phyloP scores from a whole-genome alignment of 2,888 invertebrate species.

The Anaspis maculata region DNA sequence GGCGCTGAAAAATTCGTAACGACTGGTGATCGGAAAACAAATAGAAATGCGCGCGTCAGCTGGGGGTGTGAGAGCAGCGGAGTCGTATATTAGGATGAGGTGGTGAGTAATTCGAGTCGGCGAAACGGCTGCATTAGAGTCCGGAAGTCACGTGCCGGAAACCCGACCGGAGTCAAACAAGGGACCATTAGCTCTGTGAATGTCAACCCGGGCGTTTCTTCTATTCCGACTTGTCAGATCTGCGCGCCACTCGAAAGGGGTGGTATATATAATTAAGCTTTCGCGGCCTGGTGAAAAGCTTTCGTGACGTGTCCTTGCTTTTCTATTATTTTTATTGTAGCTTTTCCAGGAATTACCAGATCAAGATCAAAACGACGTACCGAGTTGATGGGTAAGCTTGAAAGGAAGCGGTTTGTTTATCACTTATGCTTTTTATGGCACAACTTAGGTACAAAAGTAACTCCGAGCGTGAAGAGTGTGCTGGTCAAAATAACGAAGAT shows the following conservation, averaged over 20 bases:
- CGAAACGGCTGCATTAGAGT: conserved; percentile 23
- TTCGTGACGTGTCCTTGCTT: too few species aligned
- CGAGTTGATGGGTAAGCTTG: too few species aligned
- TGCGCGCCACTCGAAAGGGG: not conserved
- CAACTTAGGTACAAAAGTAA: too few species aligned
- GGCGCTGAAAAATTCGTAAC: not conserved
- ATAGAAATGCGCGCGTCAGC: not conserved
- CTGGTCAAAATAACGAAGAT: too few species aligned
- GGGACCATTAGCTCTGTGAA: conserved; percentile 22
- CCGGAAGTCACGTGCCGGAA: conserved; percentile 27
- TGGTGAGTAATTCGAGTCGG: conserved; percentile 19
- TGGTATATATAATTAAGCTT: too few species aligned
- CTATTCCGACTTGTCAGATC: conserved; percentile 7
- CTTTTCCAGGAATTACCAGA: too few species aligned
- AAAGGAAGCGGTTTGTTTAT: too few species aligned
- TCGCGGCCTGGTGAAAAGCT: too few species aligned
- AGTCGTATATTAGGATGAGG: not conserved
- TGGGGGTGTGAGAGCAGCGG: not conserved
- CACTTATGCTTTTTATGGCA: too few species aligned
- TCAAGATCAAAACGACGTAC: too few species aligned
- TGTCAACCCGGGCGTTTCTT: conserved; percentile 12
- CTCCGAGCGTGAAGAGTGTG: too few species aligned
- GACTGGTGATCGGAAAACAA: not conserved
- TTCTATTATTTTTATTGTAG: too few species aligned
- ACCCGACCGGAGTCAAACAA: conserved; percentile 26